Evolutionary conservation across 2,113 vertebrate genomes (phyloP), one percentile per base, ranked within the genome.

Genomic region (Chiloscyllium plagiosum): DNA sequence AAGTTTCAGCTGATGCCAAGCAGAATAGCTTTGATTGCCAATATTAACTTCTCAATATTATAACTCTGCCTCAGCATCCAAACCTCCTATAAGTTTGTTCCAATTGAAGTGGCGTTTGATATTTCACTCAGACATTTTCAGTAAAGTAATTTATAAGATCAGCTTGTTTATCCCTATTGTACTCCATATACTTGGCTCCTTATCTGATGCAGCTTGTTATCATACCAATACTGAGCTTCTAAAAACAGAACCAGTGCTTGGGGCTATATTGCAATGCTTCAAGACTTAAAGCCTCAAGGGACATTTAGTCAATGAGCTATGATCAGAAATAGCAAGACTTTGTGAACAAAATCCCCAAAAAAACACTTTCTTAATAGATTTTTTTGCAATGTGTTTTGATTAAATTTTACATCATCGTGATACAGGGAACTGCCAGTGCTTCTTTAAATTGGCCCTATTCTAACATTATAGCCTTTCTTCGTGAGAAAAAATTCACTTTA

Each of bases 301-400:
- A 10, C 24, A 47, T 94, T 94, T 94, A 70, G 66, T 69, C 89
- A 92, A 92, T 92, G 89, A 92, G 89, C 33, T 92, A 37, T 92
- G 56, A 65, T 92, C 68, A 94, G 93, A 70, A 42, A 94, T 13
- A 26, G 47, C 22, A 29, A 22, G 24, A 3, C 15, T 89, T 89
- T 70, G 47, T 3, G 15, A 10, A n/a, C 19, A 94, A 94, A 94
- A 94, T 37, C n/a, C 5, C 93, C 50, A 70, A 42, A 42, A 42
- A 94, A 65, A 90, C 52, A 66, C 89, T 47, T 70, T 17, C 70
- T 94, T 56, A 89, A 89, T 24, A 24, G 19, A 65, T 15, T 22
- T n/a, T 94, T 94, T n/a, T 94, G 0, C 42, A 47, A 68, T 8
- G 68, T 93, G 66, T 93, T 93, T 33, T 68, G 29, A 65, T 10